A percentile compares a stretch with the other conserved stretches of the same genome.
phyloP scores from a whole-genome alignment of 2,113 vertebrate species.

The Pseudopodoces humilis region DNA sequence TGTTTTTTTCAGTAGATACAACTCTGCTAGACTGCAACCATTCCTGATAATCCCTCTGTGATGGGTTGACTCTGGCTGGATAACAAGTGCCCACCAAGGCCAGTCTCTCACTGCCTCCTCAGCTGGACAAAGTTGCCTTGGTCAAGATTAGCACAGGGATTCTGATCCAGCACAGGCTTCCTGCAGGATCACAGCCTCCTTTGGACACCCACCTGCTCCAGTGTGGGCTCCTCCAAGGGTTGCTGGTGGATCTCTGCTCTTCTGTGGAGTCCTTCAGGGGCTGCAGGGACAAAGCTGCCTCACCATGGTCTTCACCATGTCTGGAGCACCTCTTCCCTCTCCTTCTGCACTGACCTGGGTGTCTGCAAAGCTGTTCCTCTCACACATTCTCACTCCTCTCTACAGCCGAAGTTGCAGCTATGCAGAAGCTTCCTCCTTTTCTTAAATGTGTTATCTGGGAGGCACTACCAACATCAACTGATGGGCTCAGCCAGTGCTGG shows the following conservation, averaged over 20 bases:
- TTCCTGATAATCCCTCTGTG: neutral
- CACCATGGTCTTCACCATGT: neutral
- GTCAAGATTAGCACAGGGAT: neutral
- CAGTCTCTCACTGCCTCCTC: neutral
- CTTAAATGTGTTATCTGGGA: neutral
- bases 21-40: neutral
- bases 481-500: neutral
- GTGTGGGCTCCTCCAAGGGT: no score
- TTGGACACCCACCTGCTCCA: neutral
- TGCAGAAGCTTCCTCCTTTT: neutral
- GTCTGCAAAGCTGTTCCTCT: neutral
- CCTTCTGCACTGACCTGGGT: neutral
- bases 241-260: neutral
- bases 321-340: neutral
- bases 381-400: neutral
- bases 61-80: neutral
- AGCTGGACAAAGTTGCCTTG: neutral
- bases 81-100: neutral
- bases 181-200: neutral
- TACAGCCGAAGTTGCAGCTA: neutral
- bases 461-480: neutral
- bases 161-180: neutral
- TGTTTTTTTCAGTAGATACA: neutral
- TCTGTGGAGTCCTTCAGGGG: no score
- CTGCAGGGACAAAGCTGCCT: neutral